Evolutionary conservation across 1,140 invertebrate genomes (phyloP).

Genomic region (Drosophila kurseongensis): DNA sequence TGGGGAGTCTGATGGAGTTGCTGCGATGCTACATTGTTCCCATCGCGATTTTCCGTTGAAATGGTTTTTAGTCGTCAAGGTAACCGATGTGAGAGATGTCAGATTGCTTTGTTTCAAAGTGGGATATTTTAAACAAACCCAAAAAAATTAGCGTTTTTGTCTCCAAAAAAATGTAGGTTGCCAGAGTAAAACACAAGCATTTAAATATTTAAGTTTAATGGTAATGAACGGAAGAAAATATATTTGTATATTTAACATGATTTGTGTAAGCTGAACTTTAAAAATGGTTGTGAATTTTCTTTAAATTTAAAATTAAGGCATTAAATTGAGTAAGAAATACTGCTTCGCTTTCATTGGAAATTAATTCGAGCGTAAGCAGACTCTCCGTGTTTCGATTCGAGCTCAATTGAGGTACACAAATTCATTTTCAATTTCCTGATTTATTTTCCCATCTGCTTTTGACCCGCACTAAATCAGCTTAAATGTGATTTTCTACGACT

Average conservation of each 20-base stretch:
- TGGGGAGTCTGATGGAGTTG: conserved; percentile 29
- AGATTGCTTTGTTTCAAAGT: conserved; percentile 20
- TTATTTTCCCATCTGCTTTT: conserved; percentile 16
- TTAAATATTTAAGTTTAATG: neutral
- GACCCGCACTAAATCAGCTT: conserved; percentile 52
- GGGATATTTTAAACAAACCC: neutral
- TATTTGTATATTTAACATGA: too few species aligned
- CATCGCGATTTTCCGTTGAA: conserved; percentile 16
- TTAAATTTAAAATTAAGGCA: too few species aligned
- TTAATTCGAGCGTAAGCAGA: neutral
- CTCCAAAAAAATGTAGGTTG: neutral
- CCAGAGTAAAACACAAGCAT: neutral
- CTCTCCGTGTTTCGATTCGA: conserved; percentile 4
- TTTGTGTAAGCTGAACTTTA: too few species aligned
- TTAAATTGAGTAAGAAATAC: neutral
- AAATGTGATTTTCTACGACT: conserved; percentile 47
- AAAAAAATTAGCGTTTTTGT: neutral
- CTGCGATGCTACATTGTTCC: conserved; percentile 25
- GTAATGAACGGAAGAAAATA: too few species aligned
- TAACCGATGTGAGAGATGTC: conserved; percentile 18
- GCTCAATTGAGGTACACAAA: conserved; percentile 10
- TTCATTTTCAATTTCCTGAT: conserved; percentile 34
- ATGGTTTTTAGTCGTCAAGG: conserved; percentile 22
- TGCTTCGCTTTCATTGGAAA: neutral
- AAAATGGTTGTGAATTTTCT: too few species aligned